Conservation (phyloP, 2,888 invertebrate species). For the Parnassius glacialis region DNA sequence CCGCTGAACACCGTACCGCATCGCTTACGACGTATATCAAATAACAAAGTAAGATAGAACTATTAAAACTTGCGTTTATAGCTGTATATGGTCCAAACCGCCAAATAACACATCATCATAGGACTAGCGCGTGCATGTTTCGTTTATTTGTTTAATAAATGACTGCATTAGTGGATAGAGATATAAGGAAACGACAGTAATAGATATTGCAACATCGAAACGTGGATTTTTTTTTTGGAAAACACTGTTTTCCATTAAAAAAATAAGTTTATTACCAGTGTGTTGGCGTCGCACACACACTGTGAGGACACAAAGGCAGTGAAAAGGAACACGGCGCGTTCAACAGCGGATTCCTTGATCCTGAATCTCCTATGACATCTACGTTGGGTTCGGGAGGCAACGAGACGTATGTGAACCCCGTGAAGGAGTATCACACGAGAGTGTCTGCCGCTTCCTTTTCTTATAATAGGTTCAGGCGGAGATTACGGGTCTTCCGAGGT, state of each 20-base stretch:
- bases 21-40: conserved; percentile 1
- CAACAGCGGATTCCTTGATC: too few species aligned
- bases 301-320: neutral
- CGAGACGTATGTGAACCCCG: too few species aligned
- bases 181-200: conserved; percentile 7
- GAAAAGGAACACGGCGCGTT: too few species aligned
- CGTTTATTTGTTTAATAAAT: conserved; percentile 24
- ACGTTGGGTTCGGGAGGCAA: too few species aligned
- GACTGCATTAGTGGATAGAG: conserved; percentile 19
- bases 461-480: too few species aligned
- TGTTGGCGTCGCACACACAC: neutral
- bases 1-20: conserved; percentile 13
- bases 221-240: too few species aligned
- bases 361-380: too few species aligned
- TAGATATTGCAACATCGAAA: conserved; percentile 15
- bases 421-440: too few species aligned
- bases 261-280: conserved; percentile 6
- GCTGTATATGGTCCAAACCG: conserved; percentile 12
- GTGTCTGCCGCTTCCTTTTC: too few species aligned
- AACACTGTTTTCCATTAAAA: neutral
- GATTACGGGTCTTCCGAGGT: too few species aligned
- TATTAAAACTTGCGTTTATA: conserved; percentile 3
- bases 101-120: conserved; percentile 11
- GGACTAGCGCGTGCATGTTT: conserved; percentile 1
- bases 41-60: neutral